These are phyloP conservation scores for Magallana nippona DNA, from an alignment of 2,888 invertebrate species.

Conservation along the genomic window DNA sequence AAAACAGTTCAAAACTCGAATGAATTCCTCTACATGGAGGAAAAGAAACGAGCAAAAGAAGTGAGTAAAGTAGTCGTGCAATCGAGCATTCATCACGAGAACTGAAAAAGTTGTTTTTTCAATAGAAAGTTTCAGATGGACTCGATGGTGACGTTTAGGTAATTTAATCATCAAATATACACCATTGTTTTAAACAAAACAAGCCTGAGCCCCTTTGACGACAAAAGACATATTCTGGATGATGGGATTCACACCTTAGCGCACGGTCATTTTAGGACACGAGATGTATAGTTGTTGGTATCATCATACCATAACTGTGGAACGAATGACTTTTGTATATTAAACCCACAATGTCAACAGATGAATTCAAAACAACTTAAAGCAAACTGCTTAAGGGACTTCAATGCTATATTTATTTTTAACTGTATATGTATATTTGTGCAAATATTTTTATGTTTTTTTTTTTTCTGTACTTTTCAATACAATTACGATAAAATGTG, in stretches of 20 bases:
- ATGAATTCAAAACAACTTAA: too few species aligned
- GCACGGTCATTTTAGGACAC: conserved; percentile 52
- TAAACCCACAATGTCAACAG: too few species aligned
- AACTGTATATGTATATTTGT: too few species aligned
- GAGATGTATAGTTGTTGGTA: background rate
- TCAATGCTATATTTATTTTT: too few species aligned
- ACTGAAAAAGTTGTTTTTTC: background rate
- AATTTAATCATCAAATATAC: background rate
- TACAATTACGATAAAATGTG: too few species aligned
- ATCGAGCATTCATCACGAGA: background rate
- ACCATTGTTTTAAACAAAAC: conserved; percentile 51
- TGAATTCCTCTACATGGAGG: background rate
- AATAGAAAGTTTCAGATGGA: conserved; percentile 21
- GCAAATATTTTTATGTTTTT: too few species aligned
- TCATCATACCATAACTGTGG: too few species aligned
- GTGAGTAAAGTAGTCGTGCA: background rate
- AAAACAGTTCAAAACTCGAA: background rate
- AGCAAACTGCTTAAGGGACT: too few species aligned
- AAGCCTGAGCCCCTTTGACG: conserved; percentile 55
- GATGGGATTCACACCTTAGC: conserved; percentile 56
- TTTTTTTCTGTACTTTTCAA: too few species aligned
- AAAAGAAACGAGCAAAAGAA: conserved; percentile 9
- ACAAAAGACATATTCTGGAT: conserved; percentile 51
- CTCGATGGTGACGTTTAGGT: conserved; percentile 17
- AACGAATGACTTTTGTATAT: background rate